Conservation (phyloP, 2,888 invertebrate species). For the Chrysolina oricalcia region DNA sequence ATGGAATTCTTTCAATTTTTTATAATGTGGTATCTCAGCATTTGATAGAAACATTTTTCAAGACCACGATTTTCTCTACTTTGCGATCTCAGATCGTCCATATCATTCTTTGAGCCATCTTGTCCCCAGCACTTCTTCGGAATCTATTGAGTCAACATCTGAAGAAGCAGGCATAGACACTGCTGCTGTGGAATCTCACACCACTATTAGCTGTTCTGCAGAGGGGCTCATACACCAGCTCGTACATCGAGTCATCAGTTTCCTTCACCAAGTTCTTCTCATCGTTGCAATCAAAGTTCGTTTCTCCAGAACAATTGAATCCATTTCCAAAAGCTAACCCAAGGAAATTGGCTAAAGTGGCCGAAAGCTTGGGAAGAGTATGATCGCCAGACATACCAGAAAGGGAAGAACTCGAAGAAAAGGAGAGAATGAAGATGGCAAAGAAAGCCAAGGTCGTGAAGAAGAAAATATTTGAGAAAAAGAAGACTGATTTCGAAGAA, state of each 20-base stretch:
- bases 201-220: slow-evolving; percentile 12
- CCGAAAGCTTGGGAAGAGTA: slow-evolving; percentile 25
- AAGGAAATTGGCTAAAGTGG: slow-evolving; percentile 25
- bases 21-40: slow-evolving; percentile 24
- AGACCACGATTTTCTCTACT: slow-evolving; percentile 29
- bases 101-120: not conserved
- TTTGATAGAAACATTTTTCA: slow-evolving; percentile 31
- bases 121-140: slow-evolving; percentile 18
- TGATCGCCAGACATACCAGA: slow-evolving; percentile 27
- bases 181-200: slow-evolving; percentile 19
- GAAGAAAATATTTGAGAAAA: slow-evolving; percentile 31
- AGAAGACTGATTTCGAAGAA: slow-evolving; percentile 22
- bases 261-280: not conserved
- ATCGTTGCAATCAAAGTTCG: not conserved
- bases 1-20: slow-evolving; percentile 33
- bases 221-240: slow-evolving; percentile 24
- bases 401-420: slow-evolving; percentile 31
- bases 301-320: slow-evolving; percentile 30
- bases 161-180: slow-evolving; percentile 23
- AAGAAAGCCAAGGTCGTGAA: slow-evolving; percentile 31
- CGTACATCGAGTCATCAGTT: slow-evolving; percentile 21
- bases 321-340: slow-evolving; percentile 29
- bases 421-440: slow-evolving; percentile 32
- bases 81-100: no score
- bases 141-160: slow-evolving; percentile 22